phyloP scores from a whole-genome alignment of 1,140 invertebrate genomes.

The Epicauta chinensis region DNA sequence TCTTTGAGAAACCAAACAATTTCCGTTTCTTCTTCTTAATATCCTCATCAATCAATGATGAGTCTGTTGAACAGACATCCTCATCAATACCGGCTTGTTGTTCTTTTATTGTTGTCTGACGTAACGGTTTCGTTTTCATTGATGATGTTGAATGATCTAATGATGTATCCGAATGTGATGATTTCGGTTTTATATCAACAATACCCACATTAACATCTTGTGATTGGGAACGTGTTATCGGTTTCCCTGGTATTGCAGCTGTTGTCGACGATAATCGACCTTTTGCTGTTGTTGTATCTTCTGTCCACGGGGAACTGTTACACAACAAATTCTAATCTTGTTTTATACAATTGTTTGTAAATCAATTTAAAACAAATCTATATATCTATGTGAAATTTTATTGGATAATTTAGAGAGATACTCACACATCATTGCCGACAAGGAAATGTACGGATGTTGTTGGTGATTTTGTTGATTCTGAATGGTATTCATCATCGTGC shows the following conservation, averaged over 20 bases:
- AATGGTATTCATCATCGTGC: slow-evolving; percentile 38
- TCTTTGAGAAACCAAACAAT: slow-evolving; percentile 41
- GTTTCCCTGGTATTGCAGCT: neutral
- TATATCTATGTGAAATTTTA: neutral
- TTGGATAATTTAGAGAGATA: slow-evolving; percentile 24
- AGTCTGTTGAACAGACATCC: slow-evolving; percentile 42
- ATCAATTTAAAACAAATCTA: neutral
- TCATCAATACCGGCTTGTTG: slow-evolving; percentile 33
- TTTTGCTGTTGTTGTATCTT: neutral
- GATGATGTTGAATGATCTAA: slow-evolving; percentile 26
- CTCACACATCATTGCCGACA: slow-evolving; percentile 39
- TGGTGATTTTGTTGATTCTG: slow-evolving; percentile 1
- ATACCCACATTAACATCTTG: slow-evolving; percentile 40
- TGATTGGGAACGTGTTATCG: slow-evolving; percentile 30
- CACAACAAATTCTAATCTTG: neutral
- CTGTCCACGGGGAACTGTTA: neutral
- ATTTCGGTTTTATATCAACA: slow-evolving; percentile 25
- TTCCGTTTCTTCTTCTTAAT: slow-evolving; percentile 41
- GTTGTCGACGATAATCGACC: slow-evolving; percentile 4
- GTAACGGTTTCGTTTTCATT: slow-evolving; percentile 14
- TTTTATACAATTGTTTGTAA: neutral
- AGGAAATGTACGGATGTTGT: slow-evolving; percentile 36
- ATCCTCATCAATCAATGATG: slow-evolving; percentile 39
- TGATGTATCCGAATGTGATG: slow-evolving; percentile 47
- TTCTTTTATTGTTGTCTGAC: slow-evolving; percentile 31